Conservation (phyloP, 2,113 vertebrate genomes). For the Peromyscus maniculatus region DNA sequence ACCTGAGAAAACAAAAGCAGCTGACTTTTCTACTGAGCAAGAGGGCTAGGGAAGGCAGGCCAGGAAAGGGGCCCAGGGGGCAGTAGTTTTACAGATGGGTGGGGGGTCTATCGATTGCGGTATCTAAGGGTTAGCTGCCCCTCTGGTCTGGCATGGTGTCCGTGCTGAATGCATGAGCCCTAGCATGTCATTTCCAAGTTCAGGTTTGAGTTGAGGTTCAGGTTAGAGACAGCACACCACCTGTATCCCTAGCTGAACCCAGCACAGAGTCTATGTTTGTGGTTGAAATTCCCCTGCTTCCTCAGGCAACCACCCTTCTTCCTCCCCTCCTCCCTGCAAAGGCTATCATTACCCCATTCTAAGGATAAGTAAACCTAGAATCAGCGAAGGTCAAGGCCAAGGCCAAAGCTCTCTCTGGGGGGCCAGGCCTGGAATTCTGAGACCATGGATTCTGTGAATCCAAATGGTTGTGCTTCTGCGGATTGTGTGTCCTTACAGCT, state of each 20-base stretch:
- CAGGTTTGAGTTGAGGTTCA: neutral
- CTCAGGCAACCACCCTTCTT: accelerated
- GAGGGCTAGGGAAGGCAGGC: neutral
- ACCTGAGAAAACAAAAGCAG: neutral
- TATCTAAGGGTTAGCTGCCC: neutral
- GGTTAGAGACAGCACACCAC: neutral
- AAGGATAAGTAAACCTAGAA: neutral
- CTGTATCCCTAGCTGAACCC: neutral
- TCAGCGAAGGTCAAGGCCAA: neutral
- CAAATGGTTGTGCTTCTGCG: neutral
- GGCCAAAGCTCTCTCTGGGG: neutral
- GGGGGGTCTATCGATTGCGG: neutral
- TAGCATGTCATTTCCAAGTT: neutral
- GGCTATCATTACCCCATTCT: neutral
- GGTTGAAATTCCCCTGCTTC: neutral
- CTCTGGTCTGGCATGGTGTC: neutral
- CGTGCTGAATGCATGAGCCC: neutral
- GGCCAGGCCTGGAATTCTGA: neutral
- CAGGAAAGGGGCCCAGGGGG: neutral
- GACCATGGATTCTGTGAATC: neutral
- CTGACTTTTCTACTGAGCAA: neutral
- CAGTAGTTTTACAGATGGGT: neutral
- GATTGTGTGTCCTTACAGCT: neutral
- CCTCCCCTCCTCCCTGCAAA: neutral
- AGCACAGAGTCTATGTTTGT: neutral